These are phyloP conservation scores for Brachymystax lenok DNA, from an alignment of 2,797 vertebrate genomes.

Conservation along the genomic window DNA sequence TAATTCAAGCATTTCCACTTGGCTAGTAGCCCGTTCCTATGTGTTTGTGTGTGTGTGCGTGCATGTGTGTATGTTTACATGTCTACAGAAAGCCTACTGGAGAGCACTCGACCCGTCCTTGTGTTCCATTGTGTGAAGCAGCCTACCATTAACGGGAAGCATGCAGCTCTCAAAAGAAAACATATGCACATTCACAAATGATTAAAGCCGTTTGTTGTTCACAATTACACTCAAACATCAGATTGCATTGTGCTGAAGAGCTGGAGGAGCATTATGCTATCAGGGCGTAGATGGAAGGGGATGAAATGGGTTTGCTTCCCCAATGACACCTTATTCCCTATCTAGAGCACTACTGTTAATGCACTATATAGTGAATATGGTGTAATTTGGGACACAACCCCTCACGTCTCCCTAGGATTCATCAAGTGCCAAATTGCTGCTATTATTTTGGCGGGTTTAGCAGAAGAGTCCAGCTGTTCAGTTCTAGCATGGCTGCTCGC, in stretches of 20 bases:
- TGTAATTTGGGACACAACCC: not conserved
- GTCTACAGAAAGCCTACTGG: not conserved
- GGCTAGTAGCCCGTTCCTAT: constrained; percentile 19
- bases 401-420: constrained; percentile 47
- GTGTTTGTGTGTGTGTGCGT: not conserved
- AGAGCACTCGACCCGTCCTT: not conserved
- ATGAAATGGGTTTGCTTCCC: constrained; percentile 21
- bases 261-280: not conserved
- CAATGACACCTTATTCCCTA: not conserved
- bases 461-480: constrained; percentile 64
- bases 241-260: constrained; percentile 31
- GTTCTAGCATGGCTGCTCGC: constrained; percentile 36
- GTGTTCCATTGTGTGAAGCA: not conserved
- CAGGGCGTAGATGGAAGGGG: constrained; percentile 34
- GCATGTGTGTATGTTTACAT: not conserved
- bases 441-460: constrained; percentile 46
- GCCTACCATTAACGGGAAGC: constrained; percentile 10
- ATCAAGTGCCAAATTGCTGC: constrained; percentile 65
- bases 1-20: constrained; percentile 51
- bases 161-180: constrained; percentile 21
- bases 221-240: constrained; percentile 41
- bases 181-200: constrained; percentile 46
- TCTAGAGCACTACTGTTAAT: not conserved
- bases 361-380: not conserved
- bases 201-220: constrained; percentile 42